Evolutionary conservation across 2,797 vertebrate genomes (phyloP).

Genomic region (Jordanella pulchra): DNA sequence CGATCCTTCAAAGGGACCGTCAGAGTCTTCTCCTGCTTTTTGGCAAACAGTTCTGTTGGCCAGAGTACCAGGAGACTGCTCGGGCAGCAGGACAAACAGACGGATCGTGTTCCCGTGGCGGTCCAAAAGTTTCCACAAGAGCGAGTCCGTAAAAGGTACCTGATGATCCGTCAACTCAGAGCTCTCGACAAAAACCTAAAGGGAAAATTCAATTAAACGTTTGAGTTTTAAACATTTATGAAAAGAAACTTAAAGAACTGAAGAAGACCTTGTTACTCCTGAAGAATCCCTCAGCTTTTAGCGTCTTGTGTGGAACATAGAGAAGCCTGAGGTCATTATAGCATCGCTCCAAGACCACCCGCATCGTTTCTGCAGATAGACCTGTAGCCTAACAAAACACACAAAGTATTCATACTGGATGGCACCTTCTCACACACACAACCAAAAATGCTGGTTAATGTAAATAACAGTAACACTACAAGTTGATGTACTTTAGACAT

Average conservation of each 20-base stretch:
- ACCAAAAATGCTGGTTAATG: neutral
- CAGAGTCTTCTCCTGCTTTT: conserved; percentile 82
- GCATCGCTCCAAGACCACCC: conserved; percentile 95
- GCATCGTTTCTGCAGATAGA: conserved; percentile 90
- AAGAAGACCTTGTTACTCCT: conserved; percentile 95
- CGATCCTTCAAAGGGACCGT: conserved; percentile 82
- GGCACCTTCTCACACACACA: neutral
- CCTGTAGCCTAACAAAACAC: conserved; percentile 80
- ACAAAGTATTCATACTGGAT: neutral
- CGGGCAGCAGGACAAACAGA: conserved; percentile 90
- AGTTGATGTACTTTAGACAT: neutral
- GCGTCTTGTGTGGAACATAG: conserved; percentile 91
- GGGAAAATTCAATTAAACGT: conserved; percentile 11
- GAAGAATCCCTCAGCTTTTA: conserved; percentile 98
- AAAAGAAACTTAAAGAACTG: neutral
- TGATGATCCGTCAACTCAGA: conserved; percentile 90
- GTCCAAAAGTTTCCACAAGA: conserved; percentile 96
- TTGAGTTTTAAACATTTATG: neutral
- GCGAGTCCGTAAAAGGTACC: conserved; percentile 89
- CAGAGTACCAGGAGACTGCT: conserved; percentile 89
- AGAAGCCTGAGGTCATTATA: conserved; percentile 97
- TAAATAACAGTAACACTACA: neutral
- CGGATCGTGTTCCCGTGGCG: conserved; percentile 97
- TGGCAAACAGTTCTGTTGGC: conserved; percentile 84
- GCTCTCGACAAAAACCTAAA: conserved; percentile 95